Evolutionary conservation across 1,140 invertebrate species (phyloP).

Genomic region (Drosophila funebris): DNA sequence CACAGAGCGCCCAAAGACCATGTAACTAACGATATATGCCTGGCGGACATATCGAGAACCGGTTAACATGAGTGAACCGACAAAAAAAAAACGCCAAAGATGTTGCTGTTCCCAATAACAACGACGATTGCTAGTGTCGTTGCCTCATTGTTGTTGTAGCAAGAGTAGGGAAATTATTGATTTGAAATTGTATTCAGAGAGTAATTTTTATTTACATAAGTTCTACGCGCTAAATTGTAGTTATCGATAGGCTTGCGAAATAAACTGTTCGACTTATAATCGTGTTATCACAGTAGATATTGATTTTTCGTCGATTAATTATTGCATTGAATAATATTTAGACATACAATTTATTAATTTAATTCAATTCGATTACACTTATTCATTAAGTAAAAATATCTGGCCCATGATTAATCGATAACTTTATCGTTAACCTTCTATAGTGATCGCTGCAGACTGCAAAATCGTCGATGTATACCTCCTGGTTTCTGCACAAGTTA

Average conservation of each 20-base stretch:
- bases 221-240: not conserved
- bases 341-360: too few species aligned
- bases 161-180: constrained; percentile 25
- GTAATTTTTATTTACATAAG: constrained; percentile 24
- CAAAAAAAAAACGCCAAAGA: constrained; percentile 7
- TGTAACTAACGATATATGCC: constrained; percentile 65
- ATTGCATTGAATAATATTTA: too few species aligned
- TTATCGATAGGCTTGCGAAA: constrained; percentile 3
- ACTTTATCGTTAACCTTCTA: not conserved
- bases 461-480: not conserved
- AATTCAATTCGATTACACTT: too few species aligned
- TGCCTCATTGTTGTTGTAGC: constrained; percentile 1
- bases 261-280: too few species aligned
- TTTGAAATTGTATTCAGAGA: constrained; percentile 25
- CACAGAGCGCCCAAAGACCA: constrained; percentile 32
- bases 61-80: constrained; percentile 34
- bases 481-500: constrained; percentile 47
- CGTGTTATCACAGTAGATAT: too few species aligned
- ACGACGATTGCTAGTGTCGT: constrained; percentile 3
- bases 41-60: constrained; percentile 53
- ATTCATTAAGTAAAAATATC: too few species aligned
- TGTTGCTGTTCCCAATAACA: constrained; percentile 2
- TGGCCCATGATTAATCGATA: constrained; percentile 9
- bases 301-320: too few species aligned
- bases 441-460: not conserved